Base-by-base conservation (phyloP, 2,888 invertebrate species). In the Cyaniris semiargus region DNA sequence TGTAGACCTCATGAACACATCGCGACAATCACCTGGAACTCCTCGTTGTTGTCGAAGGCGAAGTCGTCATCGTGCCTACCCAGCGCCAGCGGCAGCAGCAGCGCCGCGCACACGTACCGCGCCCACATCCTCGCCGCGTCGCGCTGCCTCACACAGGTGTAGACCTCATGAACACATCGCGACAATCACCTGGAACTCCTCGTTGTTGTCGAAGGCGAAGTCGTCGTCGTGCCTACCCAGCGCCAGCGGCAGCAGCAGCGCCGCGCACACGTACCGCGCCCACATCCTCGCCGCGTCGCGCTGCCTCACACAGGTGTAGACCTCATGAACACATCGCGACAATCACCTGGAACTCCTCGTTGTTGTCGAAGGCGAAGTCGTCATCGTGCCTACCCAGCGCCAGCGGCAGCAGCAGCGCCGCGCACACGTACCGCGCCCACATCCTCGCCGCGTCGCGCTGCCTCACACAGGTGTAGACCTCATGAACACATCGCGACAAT, bases 331-430 rank as follows among this genome's bases (percentile, higher is more conserved):
- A 92, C 31, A 31, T 31, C 3, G 31, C 31, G 31, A 31, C 31
- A 31, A 31, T 31, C 31, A 31, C 31, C 91, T 93, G 92, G 80
- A 92, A 90, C 81, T 93, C 94, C 78, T 94, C 94, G 85, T 87
- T 91, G 84, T 90, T 91, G 83, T 94, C 94, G 81, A 94, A 94
- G 66, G 92, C 94, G 85, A 94, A 94, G 89, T 94, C 94, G 82
- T 94, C 94, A 81, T 94, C 94, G 83, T 90, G 91, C 80, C 92
- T 86, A 79, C 88, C 90, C 77, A 92, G 89, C 78, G 92, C 93
- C 77, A 91, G 85, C 76, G 31, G 31, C 31, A 31, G 31, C 31
- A 31, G 3, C 31, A 31, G 31, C 31, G 31, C 31, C 31, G 31
- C 31, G 31, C 31, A 31, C 31, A 31, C 31, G 31, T 31, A 31